phyloP scores from a whole-genome alignment of 2,888 invertebrate genomes.

The Rambutsinella grinnellia region DNA sequence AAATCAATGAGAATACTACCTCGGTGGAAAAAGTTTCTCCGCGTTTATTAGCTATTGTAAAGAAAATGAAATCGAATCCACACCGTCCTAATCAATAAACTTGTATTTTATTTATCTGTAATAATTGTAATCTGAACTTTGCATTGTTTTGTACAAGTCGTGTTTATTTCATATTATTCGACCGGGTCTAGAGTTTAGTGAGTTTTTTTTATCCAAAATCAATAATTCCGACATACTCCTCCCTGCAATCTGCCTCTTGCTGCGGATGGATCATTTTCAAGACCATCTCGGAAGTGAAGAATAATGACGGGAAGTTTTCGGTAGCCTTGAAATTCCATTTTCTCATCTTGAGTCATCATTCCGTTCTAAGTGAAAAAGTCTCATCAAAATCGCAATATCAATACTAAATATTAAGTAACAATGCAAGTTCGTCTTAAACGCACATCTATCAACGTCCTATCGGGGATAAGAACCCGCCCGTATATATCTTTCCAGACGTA shows the following conservation, averaged over 20 bases:
- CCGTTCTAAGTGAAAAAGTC: too few species aligned
- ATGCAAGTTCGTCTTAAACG: neutral
- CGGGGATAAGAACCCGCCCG: slow-evolving; percentile 25
- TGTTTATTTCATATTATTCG: too few species aligned
- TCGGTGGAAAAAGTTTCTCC: slow-evolving; percentile 78
- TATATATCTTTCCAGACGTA: slow-evolving; percentile 54
- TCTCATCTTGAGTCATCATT: slow-evolving; percentile 37
- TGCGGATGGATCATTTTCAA: slow-evolving; percentile 35
- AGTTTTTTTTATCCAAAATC: neutral
- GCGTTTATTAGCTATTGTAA: slow-evolving; percentile 79
- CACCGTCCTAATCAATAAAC: neutral
- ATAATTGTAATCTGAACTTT: too few species aligned
- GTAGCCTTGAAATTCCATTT: slow-evolving; percentile 51
- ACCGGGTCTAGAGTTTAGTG: neutral
- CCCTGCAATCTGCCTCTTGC: slow-evolving; percentile 20
- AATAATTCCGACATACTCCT: slow-evolving; percentile 49
- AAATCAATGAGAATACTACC: slow-evolving; percentile 77
- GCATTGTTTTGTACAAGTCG: neutral
- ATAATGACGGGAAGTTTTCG: slow-evolving; percentile 38
- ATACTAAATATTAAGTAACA: neutral
- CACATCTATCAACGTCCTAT: slow-evolving; percentile 43
- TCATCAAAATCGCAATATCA: neutral
- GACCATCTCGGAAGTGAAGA: slow-evolving; percentile 46
- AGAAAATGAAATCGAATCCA: slow-evolving; percentile 83
- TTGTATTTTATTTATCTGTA: too few species aligned